These are phyloP conservation scores for Piprites chloris DNA, from an alignment of 2,113 vertebrate genomes.

Conservation along the genomic window DNA sequence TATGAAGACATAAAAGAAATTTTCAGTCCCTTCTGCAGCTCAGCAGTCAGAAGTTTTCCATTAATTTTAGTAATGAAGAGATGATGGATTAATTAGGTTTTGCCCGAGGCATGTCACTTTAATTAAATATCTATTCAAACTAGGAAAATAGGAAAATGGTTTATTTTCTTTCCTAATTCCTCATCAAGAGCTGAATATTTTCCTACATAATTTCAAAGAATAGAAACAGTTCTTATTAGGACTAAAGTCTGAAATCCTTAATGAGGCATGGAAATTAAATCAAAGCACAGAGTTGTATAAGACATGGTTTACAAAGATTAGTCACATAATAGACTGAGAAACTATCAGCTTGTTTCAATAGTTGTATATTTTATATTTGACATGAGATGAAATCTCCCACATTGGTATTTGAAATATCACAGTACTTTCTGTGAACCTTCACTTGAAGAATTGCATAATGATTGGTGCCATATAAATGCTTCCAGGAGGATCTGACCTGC, in stretches of 20 bases:
- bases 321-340: neutral
- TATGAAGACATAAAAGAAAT: neutral
- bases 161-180: slow-evolving; percentile 37
- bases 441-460: neutral
- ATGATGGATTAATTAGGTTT: slow-evolving; percentile 39
- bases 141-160: slow-evolving; percentile 19
- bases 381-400: neutral
- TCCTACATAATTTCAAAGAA: neutral
- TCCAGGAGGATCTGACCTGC: neutral
- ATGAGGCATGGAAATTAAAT: neutral
- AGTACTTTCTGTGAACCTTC: neutral
- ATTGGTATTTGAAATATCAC: neutral
- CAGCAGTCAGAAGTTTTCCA: neutral
- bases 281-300: neutral
- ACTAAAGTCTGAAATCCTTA: neutral
- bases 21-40: neutral
- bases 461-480: neutral
- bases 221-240: neutral
- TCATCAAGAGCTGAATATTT: neutral
- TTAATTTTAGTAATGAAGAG: slow-evolving; percentile 2
- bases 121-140: slow-evolving; percentile 48
- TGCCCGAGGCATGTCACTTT: slow-evolving; percentile 4
- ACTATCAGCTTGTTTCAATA: neutral
- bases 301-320: neutral
- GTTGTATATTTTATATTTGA: neutral